Evolutionary conservation across 2,113 vertebrate species (phyloP), one percentile per base, ranked within the genome.

Genomic region (Dicrurus megarhynchus): DNA sequence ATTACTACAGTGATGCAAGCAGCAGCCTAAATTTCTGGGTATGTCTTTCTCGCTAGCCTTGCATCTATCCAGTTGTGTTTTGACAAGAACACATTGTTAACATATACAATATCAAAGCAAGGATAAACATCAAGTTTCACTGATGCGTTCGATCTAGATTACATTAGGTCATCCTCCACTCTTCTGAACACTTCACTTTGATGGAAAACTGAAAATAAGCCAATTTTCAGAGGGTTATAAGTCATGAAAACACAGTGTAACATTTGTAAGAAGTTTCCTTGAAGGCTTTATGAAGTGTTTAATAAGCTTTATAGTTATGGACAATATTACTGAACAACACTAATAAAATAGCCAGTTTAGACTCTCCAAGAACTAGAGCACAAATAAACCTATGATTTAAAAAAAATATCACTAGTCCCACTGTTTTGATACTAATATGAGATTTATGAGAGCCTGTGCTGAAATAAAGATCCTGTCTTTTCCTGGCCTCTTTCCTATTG

Each of bases 261-360:
- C 2, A 3, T 89, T 82, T 35, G 70, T 89, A 92, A 82, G 50
- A 91, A 73, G 81, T 76, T 96, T 92, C 77, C 39, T 27, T 82
- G 89, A 84, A 82, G 57, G 59, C 67, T 97, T 95, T 95, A 95
- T 89, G 84, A 84, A 96, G 80, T 93, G 84, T 95, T 96, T 92
- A 96, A 95, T 89, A 91, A 92, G 77, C 30, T 87, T 39, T 89
- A 61, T 44, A 88, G 92, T 90, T 95, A 97, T 9, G 2, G 83
- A 81, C 68, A 41, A 46, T 92, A 90, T 88, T 96, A 94, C 71
- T 57, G 60, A 89, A 90, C 47, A 94, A 90, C 76, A 84, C 32
- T 93, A 93, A 84, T 77, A 97, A 86, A 95, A 88, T 11, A 59
- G 22, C 42, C 86, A 30, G 50, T 94, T 94, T 86, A 88, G 87